phyloP scores from a whole-genome alignment of 2,888 invertebrate species.

The Cataglyphis livida region DNA sequence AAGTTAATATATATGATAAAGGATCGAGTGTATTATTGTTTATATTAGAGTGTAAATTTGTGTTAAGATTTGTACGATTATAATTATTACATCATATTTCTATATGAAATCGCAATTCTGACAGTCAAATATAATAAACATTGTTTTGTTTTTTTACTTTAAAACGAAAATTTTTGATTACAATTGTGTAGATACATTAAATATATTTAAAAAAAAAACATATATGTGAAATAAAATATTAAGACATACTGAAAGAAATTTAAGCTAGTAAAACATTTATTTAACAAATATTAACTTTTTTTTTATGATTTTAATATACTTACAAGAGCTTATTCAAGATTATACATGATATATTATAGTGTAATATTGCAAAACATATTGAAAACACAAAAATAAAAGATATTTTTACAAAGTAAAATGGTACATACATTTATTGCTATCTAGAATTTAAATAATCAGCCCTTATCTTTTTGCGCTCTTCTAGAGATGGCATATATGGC shows the following conservation, averaged over 20 bases:
- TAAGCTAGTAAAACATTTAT: not conserved
- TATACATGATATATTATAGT: constrained; percentile 32
- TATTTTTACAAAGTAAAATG: constrained; percentile 56
- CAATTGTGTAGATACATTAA: constrained; percentile 13
- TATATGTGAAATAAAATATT: constrained; percentile 21
- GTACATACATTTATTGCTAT: not conserved
- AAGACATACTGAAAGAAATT: not conserved
- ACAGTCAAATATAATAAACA: constrained; percentile 1
- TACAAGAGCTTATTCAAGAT: not conserved
- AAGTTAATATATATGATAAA: constrained; percentile 1
- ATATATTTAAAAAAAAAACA: not conserved
- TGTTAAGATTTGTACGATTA: constrained; percentile 14
- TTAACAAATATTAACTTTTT: not conserved
- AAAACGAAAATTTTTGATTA: not conserved
- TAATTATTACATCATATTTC: constrained; percentile 8
- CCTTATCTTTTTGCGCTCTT: constrained; percentile 90
- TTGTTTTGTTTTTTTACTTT: constrained; percentile 5
- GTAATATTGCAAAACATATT: constrained; percentile 41
- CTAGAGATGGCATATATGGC: constrained; percentile 90
- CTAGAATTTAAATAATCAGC: constrained; percentile 86
- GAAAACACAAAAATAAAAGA: constrained; percentile 56
- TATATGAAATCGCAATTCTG: not conserved
- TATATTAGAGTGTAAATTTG: constrained; percentile 33
- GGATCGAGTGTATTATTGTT: constrained; percentile 6
- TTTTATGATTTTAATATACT: not conserved